Base-by-base conservation (phyloP, 2,113 vertebrate genomes). In the Tachycineta bicolor region DNA sequence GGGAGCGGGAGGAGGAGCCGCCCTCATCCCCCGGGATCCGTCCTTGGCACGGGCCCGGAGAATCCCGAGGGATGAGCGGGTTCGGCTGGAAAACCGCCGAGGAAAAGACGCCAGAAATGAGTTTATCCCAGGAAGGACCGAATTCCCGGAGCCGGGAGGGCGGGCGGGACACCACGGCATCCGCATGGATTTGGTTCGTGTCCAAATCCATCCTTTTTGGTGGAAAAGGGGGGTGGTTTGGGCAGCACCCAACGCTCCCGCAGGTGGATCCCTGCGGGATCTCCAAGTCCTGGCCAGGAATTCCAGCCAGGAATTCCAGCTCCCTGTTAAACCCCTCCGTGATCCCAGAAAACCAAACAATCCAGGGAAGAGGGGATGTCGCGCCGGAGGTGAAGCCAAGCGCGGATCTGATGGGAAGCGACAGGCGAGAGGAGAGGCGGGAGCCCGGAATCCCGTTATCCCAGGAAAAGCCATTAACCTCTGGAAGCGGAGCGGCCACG, bases 141-240 rank as follows among this genome's bases (percentile, higher is more conserved):
- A 24, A 9, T 22, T 11, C 47, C 47, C 0, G 1, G 50, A 46
- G 26, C 44, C 11, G 31, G 14, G 21, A 62, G 21, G 26, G 16
- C 4, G 12, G 83, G 7, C 0, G 2, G 2, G 1, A 7, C n/a
- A n/a, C n/a, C 0, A 0, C 4, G 47, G 11, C 6, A 29, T 3
- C 7, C 47, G 3, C 23, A 0, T 2, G 29, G 55, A 12, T 56
- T 78, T 9, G 3, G 7, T 6, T 11, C 0, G 0, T 18, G 31
- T 33, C 84, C 87, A 39, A 60, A 69, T 7, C 37, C 52, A 7
- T 11, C 34, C 10, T 8, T 88, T 74, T 52, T 4, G 7, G n/a
- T 33, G 50, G 39, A 14, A 82, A 78, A 37, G n/a, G n/a, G n/a
- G n/a, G n/a, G n/a, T n/a, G 37, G 37, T 37, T 37, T 37, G 37